Conservation (phyloP, 1,140 invertebrate species). For the Nephila pilipes region DNA sequence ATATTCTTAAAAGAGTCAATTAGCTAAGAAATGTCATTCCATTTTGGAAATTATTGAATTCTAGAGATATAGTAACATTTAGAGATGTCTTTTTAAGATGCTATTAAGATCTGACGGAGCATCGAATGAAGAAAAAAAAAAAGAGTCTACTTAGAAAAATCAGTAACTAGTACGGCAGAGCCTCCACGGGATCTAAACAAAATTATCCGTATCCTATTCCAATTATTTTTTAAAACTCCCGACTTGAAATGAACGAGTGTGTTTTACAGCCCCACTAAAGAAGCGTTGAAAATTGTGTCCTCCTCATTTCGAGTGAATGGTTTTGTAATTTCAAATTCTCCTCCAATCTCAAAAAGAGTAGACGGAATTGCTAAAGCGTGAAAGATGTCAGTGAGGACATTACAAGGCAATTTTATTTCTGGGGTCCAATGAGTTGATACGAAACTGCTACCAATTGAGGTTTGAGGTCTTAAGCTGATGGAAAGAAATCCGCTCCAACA, state of each 20-base stretch:
- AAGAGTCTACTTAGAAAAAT: neutral
- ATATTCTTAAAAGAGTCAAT: too few species aligned
- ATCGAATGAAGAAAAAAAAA: slow-evolving; percentile 18
- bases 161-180: neutral
- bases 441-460: slow-evolving; percentile 60
- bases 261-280: slow-evolving; percentile 4
- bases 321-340: slow-evolving; percentile 23
- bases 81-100: neutral
- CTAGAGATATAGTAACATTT: neutral
- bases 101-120: neutral
- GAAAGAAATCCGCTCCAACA: slow-evolving; percentile 67
- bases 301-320: neutral
- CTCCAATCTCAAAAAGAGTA: slow-evolving; percentile 20
- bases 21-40: neutral
- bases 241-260: neutral
- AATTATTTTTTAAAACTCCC: slow-evolving; percentile 5
- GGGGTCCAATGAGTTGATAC: slow-evolving; percentile 1
- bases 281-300: slow-evolving; percentile 26
- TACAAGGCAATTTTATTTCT: slow-evolving; percentile 42
- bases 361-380: slow-evolving; percentile 12
- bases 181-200: neutral
- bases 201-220: neutral
- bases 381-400: slow-evolving; percentile 20
- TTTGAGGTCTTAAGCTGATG: slow-evolving; percentile 64
- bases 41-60: neutral